Percentiles rank a stretch among this genome's conserved stretches.
Conservation (phyloP, 2,113 vertebrate genomes). For the Pavo muticus region DNA sequence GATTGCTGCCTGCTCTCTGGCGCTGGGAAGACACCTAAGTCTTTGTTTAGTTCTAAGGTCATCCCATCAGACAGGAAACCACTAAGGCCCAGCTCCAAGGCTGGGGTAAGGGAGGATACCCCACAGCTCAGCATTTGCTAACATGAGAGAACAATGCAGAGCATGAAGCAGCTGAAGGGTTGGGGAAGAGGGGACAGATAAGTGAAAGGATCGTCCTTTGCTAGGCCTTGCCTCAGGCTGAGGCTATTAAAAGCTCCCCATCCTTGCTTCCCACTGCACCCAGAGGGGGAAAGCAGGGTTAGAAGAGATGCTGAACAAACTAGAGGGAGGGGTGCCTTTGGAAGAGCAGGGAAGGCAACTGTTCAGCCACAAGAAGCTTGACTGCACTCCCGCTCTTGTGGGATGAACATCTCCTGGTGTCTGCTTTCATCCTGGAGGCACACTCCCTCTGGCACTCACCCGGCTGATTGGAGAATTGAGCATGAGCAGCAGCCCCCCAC, state of each 20-base stretch:
- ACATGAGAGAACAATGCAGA: constrained; percentile 14
- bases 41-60: background rate
- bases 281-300: constrained; percentile 9
- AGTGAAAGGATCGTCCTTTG: constrained; percentile 14
- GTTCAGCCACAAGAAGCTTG: background rate
- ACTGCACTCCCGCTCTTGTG: background rate
- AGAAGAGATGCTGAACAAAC: constrained; percentile 38
- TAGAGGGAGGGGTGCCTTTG: background rate
- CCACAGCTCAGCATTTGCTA: background rate
- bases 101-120: background rate
- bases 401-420: background rate
- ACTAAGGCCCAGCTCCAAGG: background rate
- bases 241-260: constrained; percentile 4
- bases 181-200: background rate
- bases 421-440: constrained; percentile 22
- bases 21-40: background rate
- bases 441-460: background rate
- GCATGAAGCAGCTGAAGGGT: background rate
- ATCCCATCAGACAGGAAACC: background rate
- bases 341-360: constrained; percentile 61
- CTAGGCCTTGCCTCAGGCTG: constrained; percentile 1
- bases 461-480: background rate
- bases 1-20: background rate
- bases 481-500: constrained; percentile 10
- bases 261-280: background rate